Percentiles rank a stretch among this genome's conserved stretches.
Conservation (phyloP, 2,113 vertebrate species). For the Zeus faber region DNA sequence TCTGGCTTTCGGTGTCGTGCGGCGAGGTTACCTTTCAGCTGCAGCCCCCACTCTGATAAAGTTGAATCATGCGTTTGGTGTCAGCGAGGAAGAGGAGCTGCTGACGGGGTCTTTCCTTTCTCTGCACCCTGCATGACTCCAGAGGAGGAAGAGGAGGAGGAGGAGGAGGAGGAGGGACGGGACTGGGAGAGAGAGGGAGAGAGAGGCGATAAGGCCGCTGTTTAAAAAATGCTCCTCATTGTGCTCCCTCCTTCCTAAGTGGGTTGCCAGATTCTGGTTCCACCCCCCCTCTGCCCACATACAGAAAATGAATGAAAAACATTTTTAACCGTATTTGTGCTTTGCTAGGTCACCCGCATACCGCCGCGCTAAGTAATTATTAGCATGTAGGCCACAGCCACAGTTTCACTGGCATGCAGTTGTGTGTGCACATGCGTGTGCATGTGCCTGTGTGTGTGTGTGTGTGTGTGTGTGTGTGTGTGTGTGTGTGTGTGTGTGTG, state of each 20-base stretch:
- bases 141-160: conserved; percentile 43
- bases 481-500: background rate
- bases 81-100: conserved; percentile 63
- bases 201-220: conserved; percentile 64
- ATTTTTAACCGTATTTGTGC: conserved; percentile 38
- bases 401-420: conserved; percentile 8
- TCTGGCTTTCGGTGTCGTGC: conserved; percentile 42
- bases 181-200: conserved; percentile 29
- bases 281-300: conserved; percentile 6
- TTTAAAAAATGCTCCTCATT: conserved; percentile 65
- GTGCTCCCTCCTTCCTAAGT: conserved; percentile 55
- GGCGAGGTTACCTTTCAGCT: conserved; percentile 60
- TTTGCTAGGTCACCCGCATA: conserved; percentile 33
- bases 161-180: conserved; percentile 7
- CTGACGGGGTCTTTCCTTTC: conserved; percentile 75
- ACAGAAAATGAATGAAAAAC: conserved; percentile 37
- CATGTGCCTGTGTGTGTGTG: background rate
- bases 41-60: conserved; percentile 57
- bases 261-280: conserved; percentile 59
- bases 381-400: conserved; percentile 12
- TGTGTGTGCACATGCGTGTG: no score
- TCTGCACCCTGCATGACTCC: conserved; percentile 73
- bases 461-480: conserved; percentile 1
- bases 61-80: conserved; percentile 55
- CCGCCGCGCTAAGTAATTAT: conserved; percentile 11